These are phyloP conservation scores for Myotis vivesi DNA, from an alignment of 2,797 vertebrate genomes.

Conservation along the genomic window DNA sequence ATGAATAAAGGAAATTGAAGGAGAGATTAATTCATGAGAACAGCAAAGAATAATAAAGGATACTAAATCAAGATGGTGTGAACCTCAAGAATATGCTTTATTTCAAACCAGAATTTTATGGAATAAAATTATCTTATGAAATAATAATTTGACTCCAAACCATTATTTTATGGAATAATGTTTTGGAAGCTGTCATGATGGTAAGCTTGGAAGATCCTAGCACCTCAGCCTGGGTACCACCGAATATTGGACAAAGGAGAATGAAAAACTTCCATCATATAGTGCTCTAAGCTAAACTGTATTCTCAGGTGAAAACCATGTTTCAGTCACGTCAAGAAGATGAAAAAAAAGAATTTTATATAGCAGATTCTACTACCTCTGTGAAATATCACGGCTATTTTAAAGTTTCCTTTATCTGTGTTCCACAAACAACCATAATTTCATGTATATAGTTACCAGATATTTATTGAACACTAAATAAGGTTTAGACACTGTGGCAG, in stretches of 20 bases:
- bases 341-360: neutral
- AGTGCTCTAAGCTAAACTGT: neutral
- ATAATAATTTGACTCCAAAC: too few relatives aligned
- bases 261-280: neutral
- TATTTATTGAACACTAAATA: neutral
- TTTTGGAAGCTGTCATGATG: neutral
- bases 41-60: neutral
- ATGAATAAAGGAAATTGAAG: neutral
- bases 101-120: neutral
- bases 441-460: neutral
- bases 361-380: neutral
- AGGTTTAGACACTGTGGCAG: neutral
- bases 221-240: neutral
- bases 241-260: neutral
- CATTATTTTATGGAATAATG: neutral
- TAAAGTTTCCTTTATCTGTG: neutral
- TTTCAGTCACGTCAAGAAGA: slow-evolving; percentile 10
- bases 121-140: neutral
- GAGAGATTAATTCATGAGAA: neutral
- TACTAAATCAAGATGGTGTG: neutral
- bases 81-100: neutral
- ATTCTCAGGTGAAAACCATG: neutral
- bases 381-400: neutral
- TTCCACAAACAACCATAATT: neutral
- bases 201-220: neutral